Evolutionary conservation across 2,888 invertebrate species (phyloP).

Genomic region (Zygaena filipendulae): DNA sequence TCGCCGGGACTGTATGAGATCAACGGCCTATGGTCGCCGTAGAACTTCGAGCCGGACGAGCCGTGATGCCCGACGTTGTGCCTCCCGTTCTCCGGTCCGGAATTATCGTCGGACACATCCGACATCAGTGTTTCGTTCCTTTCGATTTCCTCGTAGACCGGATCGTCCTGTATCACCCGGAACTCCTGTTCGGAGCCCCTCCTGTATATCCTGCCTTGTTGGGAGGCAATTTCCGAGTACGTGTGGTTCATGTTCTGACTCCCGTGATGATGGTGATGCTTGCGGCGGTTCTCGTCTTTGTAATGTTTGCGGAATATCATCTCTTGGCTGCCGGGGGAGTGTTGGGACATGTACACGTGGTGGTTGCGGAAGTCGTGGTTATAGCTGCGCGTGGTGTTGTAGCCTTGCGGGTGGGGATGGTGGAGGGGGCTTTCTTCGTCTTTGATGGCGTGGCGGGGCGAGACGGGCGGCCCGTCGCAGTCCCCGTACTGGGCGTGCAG

Average conservation of each 20-base stretch:
- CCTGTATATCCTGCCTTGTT: conserved; percentile 57
- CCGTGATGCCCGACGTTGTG: conserved; percentile 72
- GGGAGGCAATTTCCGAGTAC: conserved; percentile 76
- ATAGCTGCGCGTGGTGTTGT: conserved; percentile 55
- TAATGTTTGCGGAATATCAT: conserved; percentile 60
- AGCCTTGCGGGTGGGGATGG: conserved; percentile 42
- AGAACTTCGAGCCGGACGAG: conserved; percentile 73
- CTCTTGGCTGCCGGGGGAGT: conserved; percentile 55
- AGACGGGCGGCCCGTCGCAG: conserved; percentile 51
- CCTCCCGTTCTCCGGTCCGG: conserved; percentile 72
- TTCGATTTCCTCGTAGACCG: conserved; percentile 85
- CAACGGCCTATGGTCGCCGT: conserved; percentile 83
- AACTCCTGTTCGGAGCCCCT: conserved; percentile 68
- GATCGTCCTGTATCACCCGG: conserved; percentile 74
- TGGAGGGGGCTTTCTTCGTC: conserved; percentile 55
- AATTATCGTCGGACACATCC: conserved; percentile 80
- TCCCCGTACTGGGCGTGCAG: conserved; percentile 68
- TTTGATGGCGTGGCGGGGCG: conserved; percentile 51
- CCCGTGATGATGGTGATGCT: conserved; percentile 63
- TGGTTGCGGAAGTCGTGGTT: conserved; percentile 60
- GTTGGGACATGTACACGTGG: conserved; percentile 59
- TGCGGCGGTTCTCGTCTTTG: conserved; percentile 50
- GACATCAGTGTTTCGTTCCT: conserved; percentile 78
- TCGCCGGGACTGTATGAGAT: conserved; percentile 82
- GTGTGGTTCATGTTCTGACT: conserved; percentile 76